Evolutionary conservation across 1,140 invertebrate genomes (phyloP).

Genomic region (Drosophila orosa): DNA sequence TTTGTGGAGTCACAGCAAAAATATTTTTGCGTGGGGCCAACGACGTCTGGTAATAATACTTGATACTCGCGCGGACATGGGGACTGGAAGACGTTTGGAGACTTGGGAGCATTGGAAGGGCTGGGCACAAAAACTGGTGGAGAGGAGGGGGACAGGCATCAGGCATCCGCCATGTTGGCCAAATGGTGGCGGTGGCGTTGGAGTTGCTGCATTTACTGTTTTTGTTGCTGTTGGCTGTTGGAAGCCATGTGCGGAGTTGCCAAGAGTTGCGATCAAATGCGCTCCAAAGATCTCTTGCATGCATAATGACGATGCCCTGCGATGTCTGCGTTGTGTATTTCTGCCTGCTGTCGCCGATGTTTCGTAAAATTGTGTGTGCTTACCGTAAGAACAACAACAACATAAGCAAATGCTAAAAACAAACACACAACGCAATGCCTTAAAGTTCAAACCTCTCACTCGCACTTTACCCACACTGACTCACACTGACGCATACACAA

Average conservation of each 20-base stretch:
- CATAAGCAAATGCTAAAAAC: conserved; percentile 65
- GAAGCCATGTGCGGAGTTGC: conserved; percentile 46
- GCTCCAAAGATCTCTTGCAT: conserved; percentile 62
- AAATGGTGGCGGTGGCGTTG: conserved; percentile 41
- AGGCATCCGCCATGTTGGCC: conserved; percentile 64
- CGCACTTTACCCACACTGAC: conserved; percentile 6
- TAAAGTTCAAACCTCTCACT: conserved; percentile 43
- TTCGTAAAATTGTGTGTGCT: conserved; percentile 62
- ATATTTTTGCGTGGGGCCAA: conserved; percentile 74
- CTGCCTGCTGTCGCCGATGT: conserved; percentile 41
- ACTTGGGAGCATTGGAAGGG: background rate
- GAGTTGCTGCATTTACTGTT: conserved; percentile 26
- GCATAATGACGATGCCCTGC: conserved; percentile 61
- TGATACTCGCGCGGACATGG: conserved; percentile 21
- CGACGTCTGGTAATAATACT: conserved; percentile 45
- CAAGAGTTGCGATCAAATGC: conserved; percentile 51
- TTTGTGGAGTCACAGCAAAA: conserved; percentile 57
- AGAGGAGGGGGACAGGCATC: conserved; percentile 13
- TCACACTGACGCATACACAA: conserved; percentile 13
- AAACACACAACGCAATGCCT: conserved; percentile 61
- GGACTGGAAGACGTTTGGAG: conserved; percentile 19
- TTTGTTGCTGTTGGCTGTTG: conserved; percentile 2
- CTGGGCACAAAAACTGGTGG: conserved; percentile 5
- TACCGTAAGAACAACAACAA: conserved; percentile 21
- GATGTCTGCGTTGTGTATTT: conserved; percentile 24